Conservation (phyloP, 2,797 vertebrate species). For the Rhinoraja longicauda region DNA sequence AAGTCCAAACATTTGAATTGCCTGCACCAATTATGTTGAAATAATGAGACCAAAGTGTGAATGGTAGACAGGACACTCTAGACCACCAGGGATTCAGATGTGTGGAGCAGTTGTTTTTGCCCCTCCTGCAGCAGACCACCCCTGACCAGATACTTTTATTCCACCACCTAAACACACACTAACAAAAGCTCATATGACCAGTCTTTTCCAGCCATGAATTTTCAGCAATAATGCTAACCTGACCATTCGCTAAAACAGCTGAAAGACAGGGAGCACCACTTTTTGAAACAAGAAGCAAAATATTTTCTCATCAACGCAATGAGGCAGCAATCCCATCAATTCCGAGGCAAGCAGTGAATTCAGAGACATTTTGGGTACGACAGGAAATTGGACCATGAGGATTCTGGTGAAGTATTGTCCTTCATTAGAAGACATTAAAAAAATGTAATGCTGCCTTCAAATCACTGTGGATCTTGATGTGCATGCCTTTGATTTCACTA, state of each 20-base stretch:
- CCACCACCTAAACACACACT: background rate
- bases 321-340: background rate
- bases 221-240: too few relatives aligned
- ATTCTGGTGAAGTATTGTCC: background rate
- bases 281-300: background rate
- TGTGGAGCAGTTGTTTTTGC: background rate
- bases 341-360: background rate
- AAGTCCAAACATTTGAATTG: conserved; percentile 18
- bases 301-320: background rate
- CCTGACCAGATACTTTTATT: background rate
- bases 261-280: background rate
- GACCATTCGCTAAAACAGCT: background rate
- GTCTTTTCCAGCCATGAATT: background rate
- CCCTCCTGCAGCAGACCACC: background rate
- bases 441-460: too few relatives aligned
- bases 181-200: background rate
- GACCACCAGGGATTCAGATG: background rate
- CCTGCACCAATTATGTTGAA: background rate
- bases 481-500: too few relatives aligned
- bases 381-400: background rate
- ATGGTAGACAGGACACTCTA: background rate
- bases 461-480: too few relatives aligned
- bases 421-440: background rate
- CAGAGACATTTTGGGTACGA: background rate
- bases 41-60: background rate